Base-by-base conservation (phyloP, 2,888 invertebrate species). In the Lasioglossum pauxillum region DNA sequence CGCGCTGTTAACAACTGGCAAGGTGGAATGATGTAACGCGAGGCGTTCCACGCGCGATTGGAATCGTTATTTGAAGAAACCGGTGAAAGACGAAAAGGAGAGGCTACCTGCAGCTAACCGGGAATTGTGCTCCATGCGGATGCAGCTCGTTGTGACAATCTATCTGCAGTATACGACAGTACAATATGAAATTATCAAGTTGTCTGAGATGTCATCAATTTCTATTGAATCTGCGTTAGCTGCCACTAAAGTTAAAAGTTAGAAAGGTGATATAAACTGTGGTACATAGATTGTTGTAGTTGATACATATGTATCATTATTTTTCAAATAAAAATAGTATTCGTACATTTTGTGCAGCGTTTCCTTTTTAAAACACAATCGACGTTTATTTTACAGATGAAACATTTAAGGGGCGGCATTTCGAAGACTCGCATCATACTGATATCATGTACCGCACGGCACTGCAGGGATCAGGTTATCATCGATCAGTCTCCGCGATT, bases 1-100 rank as follows among this genome's bases (percentile, higher is more conserved):
- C 27, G 23, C 35, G 57, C 49, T 53, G 78, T 57, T 78, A 46
- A 46, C 49, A 71, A n/a, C 71, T 14, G 27, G 38, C 38, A 57
- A 75, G n/a, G 38, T 75, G 60, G 41, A 5, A 75, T 41, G 75
- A 57, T 27, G 38, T 75, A 75, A 69, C 69, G 19, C 31, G 67
- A 67, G 67, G 19, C 19, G 31, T 16, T 35, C 60, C 0, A 8
- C 31, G 35, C 23, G 23, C 35, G 23, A 1, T 10, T 19, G 19
- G 67, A 69, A 35, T 31, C 38, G n/a, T 35, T 69, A 35, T 38
- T 38, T 5, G 38, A 69, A 12, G 69, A 7, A 69, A 41, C 69
- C 19, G 38, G 19, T 2, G 69, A 23, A 38, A 35, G 23, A 38
- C 38, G 38, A 38, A n/a, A 69, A 35, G 41, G 23, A n/a, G 38